Percentiles rank a stretch among this genome's conserved stretches.
phyloP scores from a whole-genome alignment of 2,113 vertebrate genomes.

The Laterallus jamaicensis region DNA sequence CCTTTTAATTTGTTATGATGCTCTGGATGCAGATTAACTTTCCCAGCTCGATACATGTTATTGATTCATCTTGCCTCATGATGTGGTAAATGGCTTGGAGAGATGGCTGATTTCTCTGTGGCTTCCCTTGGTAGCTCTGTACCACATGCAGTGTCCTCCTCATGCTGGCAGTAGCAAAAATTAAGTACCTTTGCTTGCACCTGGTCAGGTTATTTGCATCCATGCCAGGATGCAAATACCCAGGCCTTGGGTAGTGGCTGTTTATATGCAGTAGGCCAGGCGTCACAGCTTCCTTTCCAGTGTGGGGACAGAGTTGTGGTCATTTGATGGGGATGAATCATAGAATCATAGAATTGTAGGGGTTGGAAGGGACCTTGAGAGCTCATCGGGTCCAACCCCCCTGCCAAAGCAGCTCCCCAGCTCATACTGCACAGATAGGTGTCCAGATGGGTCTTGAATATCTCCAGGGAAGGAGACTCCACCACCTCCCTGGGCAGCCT shows the following conservation, averaged over 20 bases:
- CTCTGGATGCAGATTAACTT: constrained; percentile 64
- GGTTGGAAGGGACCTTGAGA: no score
- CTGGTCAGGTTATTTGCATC: not conserved
- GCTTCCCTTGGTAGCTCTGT: not conserved
- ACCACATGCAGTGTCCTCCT: not conserved
- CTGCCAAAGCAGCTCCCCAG: no score
- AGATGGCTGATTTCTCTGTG: not conserved
- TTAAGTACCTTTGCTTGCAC: not conserved
- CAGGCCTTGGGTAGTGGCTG: not conserved
- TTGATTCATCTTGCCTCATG: constrained; percentile 41
- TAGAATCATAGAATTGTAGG: no score
- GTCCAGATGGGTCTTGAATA: no score
- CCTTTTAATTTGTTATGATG: constrained; percentile 68
- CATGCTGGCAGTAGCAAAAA: not conserved
- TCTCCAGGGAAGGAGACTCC: no score
- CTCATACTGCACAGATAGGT: no score
- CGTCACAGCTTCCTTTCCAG: not conserved
- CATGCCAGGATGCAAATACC: not conserved
- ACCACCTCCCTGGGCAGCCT: no score
- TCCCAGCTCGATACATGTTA: constrained; percentile 38
- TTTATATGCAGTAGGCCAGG: not conserved
- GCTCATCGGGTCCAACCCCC: no score
- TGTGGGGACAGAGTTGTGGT: not conserved
- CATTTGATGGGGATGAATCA: not conserved
- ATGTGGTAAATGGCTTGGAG: constrained; percentile 9